Base-by-base conservation (phyloP, 2,113 vertebrate genomes). In the Chamaetylas fuelleborni region DNA sequence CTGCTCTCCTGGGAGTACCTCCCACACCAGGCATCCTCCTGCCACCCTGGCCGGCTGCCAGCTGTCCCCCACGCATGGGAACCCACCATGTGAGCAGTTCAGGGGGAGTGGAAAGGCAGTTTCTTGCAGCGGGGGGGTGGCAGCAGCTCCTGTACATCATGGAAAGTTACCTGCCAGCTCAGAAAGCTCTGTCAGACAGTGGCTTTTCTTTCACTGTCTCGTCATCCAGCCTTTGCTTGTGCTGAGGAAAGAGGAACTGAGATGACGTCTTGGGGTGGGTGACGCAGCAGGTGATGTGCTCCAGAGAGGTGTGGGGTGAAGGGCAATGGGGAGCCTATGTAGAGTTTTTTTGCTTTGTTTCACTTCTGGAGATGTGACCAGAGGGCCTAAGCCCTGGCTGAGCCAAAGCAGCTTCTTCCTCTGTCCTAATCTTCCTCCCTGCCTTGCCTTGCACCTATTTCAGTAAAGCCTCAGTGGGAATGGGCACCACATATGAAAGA, bases 151-250 rank as follows among this genome's bases (percentile, higher is more conserved):
- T 45, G 81, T 38, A 88, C 95, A 91, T 97, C 95, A 97, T 81
- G 95, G 96, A 95, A 96, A 97, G 79, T 90, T 92, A 93, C 86
- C 94, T 93, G 85, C 2, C 6, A 8, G 31, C 66, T 73, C 86
- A 1, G 6, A 91, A 60, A 74, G 33, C 24, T 5, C 18, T 78
- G 82, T 54, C 88, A 58, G 66, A n/a, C 0, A 1, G 61, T 64
- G 64, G 38, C 64, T 73, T 83, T 50, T 62, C 70, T 80, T 64
- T 58, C 0, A 0, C 0, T 2, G 2, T 74, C 51, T 93, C 3
- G 0, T 74, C 92, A 86, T n/a, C 8, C 71, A 79, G 62, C 60
- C 51, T 71, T 31, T 62, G 64, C 66, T 81, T 19, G 40, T 1
- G 26, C 36, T 33, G 66, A 28, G 79, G 65, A 90, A 90, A 88